Evolutionary conservation across 2,797 vertebrate species (phyloP).

Genomic region (Rhinichthys osculus): DNA sequence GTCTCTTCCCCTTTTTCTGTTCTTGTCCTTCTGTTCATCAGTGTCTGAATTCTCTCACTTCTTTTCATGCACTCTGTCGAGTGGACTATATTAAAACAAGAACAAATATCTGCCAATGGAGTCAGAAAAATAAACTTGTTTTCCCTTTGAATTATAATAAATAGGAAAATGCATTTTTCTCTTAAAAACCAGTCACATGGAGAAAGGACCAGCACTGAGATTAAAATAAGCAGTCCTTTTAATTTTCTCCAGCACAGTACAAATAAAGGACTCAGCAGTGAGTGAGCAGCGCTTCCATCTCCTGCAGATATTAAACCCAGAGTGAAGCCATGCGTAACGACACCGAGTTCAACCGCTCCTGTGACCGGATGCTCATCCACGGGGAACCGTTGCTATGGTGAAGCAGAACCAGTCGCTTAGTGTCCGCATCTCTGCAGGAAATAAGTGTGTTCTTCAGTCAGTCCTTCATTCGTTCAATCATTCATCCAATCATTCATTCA

Average conservation of each 20-base stretch:
- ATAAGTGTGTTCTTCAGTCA: not conserved
- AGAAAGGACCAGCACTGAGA: not conserved
- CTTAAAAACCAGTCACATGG: not conserved
- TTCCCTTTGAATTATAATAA: not conserved
- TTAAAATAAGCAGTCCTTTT: not conserved
- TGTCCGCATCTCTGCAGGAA: not conserved
- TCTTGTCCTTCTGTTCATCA: no score
- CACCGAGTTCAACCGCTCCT: not conserved
- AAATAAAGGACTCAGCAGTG: not conserved
- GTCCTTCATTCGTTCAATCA: not conserved
- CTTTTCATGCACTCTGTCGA: no score
- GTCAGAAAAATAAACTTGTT: not conserved
- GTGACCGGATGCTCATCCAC: not conserved
- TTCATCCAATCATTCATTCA: no score
- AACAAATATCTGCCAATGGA: not conserved
- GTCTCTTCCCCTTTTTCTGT: no score
- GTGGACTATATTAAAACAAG: not conserved
- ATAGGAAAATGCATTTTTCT: no score
- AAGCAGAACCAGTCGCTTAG: not conserved
- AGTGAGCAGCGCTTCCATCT: not conserved
- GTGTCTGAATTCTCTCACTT: no score
- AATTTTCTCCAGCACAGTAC: not conserved
- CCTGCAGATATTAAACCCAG: not conserved
- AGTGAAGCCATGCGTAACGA: constrained; percentile 9
- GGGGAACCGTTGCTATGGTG: constrained; percentile 16